A percentile compares a stretch with the other conserved stretches of the same genome.
Conservation (phyloP, 2,888 invertebrate genomes). For the Heliothis peltigera region DNA sequence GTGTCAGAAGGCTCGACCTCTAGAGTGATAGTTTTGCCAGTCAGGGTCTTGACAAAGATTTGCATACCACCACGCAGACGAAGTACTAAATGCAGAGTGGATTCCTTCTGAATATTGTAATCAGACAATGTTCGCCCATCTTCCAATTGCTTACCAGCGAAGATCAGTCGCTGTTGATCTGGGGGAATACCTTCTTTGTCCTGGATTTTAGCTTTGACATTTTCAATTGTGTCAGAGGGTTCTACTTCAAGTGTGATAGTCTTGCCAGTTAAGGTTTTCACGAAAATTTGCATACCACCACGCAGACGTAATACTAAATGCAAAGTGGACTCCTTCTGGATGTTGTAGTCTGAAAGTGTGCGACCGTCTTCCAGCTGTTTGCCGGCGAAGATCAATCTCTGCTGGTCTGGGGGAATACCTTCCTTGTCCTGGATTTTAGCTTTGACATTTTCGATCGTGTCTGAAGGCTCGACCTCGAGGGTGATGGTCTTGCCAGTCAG, state of each 20-base stretch:
- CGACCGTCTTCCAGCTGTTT: constrained; percentile 67
- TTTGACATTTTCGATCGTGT: constrained; percentile 67
- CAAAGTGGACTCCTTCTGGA: constrained; percentile 65
- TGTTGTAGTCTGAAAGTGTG: constrained; percentile 64
- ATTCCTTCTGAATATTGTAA: constrained; percentile 70
- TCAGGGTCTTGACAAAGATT: constrained; percentile 66
- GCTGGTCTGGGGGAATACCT: constrained; percentile 67
- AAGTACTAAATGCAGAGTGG: constrained; percentile 63
- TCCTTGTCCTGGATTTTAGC: constrained; percentile 68
- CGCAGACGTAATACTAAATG: constrained; percentile 64
- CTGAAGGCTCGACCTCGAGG: constrained; percentile 62
- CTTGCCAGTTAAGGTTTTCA: constrained; percentile 65
- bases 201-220: constrained; percentile 60
- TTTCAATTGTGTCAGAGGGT: constrained; percentile 60
- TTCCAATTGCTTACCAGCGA: constrained; percentile 69
- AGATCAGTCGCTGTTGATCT: constrained; percentile 70
- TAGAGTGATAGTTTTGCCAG: constrained; percentile 67
- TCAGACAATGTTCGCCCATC: constrained; percentile 64
- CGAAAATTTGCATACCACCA: constrained; percentile 69
- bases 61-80: constrained; percentile 69
- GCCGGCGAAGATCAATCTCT: constrained; percentile 64
- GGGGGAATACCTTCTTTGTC: constrained; percentile 69
- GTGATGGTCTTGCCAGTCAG: constrained; percentile 68
- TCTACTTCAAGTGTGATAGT: constrained; percentile 65
- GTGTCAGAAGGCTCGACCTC: constrained; percentile 72